These are phyloP conservation scores for Gandaritis pyraliata DNA, from an alignment of 2,888 invertebrate genomes.

Conservation along the genomic window DNA sequence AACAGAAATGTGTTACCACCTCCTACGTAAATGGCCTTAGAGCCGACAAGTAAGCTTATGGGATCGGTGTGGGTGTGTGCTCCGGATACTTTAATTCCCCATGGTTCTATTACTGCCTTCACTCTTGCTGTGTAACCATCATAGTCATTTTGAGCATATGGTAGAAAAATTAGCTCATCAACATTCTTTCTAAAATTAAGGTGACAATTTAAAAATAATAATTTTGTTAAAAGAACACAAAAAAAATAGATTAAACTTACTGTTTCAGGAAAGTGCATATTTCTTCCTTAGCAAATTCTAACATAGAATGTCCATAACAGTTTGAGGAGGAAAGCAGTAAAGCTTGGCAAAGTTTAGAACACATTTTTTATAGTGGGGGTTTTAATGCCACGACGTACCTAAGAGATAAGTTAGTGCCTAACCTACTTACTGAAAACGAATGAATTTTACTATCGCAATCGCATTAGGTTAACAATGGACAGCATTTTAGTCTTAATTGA, in stretches of 20 bases:
- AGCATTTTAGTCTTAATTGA: too few relatives aligned
- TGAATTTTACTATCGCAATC: too few relatives aligned
- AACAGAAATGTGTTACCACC: slow-evolving; percentile 93
- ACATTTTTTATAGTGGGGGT: slow-evolving; percentile 17
- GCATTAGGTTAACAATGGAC: too few relatives aligned
- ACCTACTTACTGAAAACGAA: too few relatives aligned
- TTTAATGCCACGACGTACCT: too few relatives aligned
- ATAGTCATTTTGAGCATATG: slow-evolving; percentile 88
- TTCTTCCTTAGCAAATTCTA: slow-evolving; percentile 88
- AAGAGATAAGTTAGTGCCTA: too few relatives aligned
- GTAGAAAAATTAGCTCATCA: slow-evolving; percentile 88
- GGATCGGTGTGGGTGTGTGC: slow-evolving; percentile 86
- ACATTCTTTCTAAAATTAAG: slow-evolving; percentile 85
- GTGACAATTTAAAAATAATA: not conserved
- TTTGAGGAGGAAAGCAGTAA: slow-evolving; percentile 88
- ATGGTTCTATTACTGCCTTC: slow-evolving; percentile 83
- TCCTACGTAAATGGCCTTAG: slow-evolving; percentile 90
- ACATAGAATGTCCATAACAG: slow-evolving; percentile 86
- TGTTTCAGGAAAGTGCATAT: slow-evolving; percentile 84
- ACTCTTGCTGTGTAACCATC: slow-evolving; percentile 87
- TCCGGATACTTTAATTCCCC: slow-evolving; percentile 87
- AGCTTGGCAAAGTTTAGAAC: slow-evolving; percentile 73
- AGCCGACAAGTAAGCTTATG: slow-evolving; percentile 79
- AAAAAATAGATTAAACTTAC: slow-evolving; percentile 67
- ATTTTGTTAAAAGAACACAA: not conserved